Evolutionary conservation across 2,113 vertebrate genomes (phyloP).

Genomic region (Greenwoodochromis staneri): DNA sequence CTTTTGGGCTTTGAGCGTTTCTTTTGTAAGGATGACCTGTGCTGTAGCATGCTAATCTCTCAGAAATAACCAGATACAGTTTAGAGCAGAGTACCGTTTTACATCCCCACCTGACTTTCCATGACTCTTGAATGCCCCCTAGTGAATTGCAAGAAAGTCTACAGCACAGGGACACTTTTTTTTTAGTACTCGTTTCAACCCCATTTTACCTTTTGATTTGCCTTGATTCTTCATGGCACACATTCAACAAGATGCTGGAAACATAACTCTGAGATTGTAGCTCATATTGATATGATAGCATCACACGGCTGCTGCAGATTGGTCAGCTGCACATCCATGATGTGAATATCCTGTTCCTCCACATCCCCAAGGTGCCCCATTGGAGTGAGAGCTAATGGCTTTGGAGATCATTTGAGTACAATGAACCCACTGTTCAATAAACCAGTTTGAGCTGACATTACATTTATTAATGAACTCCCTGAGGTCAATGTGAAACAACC

Average conservation of each 20-base stretch:
- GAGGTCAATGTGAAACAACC: background rate
- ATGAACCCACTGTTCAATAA: too few species aligned
- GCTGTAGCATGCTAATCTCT: background rate
- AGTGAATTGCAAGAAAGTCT: background rate
- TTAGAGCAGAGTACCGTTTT: background rate
- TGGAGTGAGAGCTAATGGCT: too few species aligned
- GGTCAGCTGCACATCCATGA: too few species aligned
- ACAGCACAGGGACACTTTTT: background rate
- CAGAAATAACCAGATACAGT: background rate
- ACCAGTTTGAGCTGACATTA: too few species aligned
- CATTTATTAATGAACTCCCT: too few species aligned
- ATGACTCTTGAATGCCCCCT: background rate
- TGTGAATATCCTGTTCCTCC: too few species aligned
- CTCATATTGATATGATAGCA: too few species aligned
- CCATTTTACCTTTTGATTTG: background rate
- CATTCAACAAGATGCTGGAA: too few species aligned
- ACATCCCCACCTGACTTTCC: background rate
- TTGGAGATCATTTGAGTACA: too few species aligned
- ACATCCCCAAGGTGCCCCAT: too few species aligned
- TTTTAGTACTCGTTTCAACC: background rate
- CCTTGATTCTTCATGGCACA: background rate
- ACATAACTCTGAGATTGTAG: too few species aligned
- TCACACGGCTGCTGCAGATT: too few species aligned
- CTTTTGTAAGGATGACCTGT: background rate
- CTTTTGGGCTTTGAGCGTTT: background rate